Evolutionary conservation across 2,888 invertebrate genomes (phyloP).

Genomic region (Lacanobia oleracea): DNA sequence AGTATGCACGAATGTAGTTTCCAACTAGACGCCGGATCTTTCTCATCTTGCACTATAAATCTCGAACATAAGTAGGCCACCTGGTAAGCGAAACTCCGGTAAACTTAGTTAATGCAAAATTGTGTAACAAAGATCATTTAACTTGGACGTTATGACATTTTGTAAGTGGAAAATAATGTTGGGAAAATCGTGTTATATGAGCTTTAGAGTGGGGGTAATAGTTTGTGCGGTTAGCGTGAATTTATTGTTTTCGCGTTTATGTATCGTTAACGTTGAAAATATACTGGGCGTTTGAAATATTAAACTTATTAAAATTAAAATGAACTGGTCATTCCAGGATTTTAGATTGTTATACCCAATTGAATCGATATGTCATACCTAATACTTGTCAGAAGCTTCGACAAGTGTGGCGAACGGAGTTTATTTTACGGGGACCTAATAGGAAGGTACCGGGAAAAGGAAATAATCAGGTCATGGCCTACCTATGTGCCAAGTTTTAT

Average conservation of each 20-base stretch:
- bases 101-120: conserved; percentile 60
- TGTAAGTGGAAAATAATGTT: conserved; percentile 42
- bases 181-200: conserved; percentile 15
- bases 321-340: too few relatives aligned
- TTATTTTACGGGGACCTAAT: too few relatives aligned
- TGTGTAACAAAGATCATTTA: conserved; percentile 62
- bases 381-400: too few relatives aligned
- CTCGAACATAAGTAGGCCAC: conserved; percentile 54
- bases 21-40: conserved; percentile 39
- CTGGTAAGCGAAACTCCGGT: conserved; percentile 53
- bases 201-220: conserved; percentile 12
- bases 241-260: conserved; percentile 7
- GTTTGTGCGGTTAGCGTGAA: conserved; percentile 11
- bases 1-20: conserved; percentile 32
- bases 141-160: conserved; percentile 53
- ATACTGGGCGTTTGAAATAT: background rate
- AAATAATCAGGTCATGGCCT: too few relatives aligned
- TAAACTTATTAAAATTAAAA: background rate
- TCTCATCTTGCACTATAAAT: conserved; percentile 49
- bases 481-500: too few relatives aligned
- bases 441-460: too few relatives aligned
- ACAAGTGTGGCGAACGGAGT: too few relatives aligned
- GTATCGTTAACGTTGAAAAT: background rate
- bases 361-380: too few relatives aligned
- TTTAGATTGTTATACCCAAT: too few relatives aligned